Conservation (phyloP, 2,113 vertebrate genomes). For the Scartelaos histophorus region DNA sequence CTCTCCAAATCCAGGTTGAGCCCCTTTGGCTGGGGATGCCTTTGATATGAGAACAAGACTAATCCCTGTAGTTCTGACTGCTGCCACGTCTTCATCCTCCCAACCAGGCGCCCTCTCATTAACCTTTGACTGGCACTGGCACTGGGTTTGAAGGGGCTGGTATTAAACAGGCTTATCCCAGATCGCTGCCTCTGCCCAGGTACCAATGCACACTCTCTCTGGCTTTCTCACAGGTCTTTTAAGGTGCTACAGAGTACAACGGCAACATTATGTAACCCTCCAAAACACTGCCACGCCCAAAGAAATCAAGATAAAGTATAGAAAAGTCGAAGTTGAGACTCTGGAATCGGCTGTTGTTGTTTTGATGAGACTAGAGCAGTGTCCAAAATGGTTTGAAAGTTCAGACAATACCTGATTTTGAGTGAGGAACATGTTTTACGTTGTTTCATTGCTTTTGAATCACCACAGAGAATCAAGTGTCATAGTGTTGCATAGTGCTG, state of each 20-base stretch:
- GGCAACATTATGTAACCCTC: conserved; percentile 54
- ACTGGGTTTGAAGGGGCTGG: conserved; percentile 76
- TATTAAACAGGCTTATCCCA: conserved; percentile 75
- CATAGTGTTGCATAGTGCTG: too few species aligned
- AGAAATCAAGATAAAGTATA: conserved; percentile 3
- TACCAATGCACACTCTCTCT: conserved; percentile 35
- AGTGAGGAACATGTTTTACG: too few species aligned
- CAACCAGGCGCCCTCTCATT: conserved; percentile 80
- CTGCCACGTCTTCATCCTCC: conserved; percentile 79
- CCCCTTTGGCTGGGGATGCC: conserved; percentile 66
- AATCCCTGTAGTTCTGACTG: conserved; percentile 73
- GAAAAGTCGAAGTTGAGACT: neutral
- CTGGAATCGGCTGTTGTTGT: neutral
- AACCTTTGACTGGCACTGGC: conserved; percentile 80
- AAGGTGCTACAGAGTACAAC: conserved; percentile 52
- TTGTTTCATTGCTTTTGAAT: too few species aligned
- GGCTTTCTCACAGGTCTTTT: conserved; percentile 73
- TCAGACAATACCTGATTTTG: neutral
- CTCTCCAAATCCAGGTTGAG: conserved; percentile 70
- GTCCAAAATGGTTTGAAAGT: neutral
- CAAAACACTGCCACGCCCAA: conserved; percentile 25
- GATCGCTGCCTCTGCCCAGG: conserved; percentile 54
- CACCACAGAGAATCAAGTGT: too few species aligned
- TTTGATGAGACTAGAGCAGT: neutral
- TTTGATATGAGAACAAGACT: conserved; percentile 81